A percentile compares a stretch with the other conserved stretches of the same genome.
These are phyloP conservation scores for Rostratula benghalensis DNA, from an alignment of 2,113 vertebrate species.

Conservation along the genomic window DNA sequence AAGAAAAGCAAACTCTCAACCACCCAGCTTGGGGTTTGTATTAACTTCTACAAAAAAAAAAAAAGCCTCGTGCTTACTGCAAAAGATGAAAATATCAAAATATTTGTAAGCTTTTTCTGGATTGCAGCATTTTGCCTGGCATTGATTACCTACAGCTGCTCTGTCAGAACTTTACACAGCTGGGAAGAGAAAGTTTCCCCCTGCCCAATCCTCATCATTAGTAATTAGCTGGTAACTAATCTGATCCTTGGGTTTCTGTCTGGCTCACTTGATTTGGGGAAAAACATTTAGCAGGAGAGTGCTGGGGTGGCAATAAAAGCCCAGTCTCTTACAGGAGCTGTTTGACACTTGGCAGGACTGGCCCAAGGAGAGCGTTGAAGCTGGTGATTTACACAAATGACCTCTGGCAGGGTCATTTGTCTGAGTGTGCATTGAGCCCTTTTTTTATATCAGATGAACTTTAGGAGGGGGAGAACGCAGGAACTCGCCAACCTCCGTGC, in stretches of 20 bases:
- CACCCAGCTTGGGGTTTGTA: background rate
- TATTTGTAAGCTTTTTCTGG: background rate
- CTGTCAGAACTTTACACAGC: background rate
- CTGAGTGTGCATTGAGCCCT: background rate
- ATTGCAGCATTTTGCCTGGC: background rate
- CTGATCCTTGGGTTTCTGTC: no score
- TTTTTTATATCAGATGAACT: background rate
- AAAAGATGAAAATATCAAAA: background rate
- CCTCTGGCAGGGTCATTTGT: no score
- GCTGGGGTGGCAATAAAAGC: background rate
- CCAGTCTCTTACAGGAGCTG: background rate
- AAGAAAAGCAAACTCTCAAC: background rate
- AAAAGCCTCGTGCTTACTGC: accelerated
- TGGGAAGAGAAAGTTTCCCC: background rate
- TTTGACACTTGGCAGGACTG: background rate
- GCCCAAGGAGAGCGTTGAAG: background rate
- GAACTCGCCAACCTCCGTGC: background rate
- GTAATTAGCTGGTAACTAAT: background rate
- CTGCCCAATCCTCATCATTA: no score
- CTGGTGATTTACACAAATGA: no score
- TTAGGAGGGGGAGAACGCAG: background rate
- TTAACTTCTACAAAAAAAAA: background rate
- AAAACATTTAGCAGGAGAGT: background rate
- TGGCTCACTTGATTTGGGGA: background rate
- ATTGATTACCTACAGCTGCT: background rate